Evolutionary conservation across 2,113 vertebrate species (phyloP).

Genomic region (Macaca nemestrina): DNA sequence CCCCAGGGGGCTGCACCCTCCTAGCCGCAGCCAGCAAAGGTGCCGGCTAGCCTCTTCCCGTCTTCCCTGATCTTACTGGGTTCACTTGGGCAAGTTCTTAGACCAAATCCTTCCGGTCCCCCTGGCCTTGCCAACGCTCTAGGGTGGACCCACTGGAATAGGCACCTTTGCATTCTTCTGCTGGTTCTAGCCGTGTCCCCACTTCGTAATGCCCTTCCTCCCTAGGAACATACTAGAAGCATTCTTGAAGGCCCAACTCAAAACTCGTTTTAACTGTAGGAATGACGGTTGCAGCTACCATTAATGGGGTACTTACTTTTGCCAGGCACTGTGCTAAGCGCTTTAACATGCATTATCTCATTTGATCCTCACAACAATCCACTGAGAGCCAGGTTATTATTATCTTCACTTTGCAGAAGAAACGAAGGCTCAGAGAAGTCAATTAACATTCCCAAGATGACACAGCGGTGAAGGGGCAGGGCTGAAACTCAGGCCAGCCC

Average conservation of each 20-base stretch:
- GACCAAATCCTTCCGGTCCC: not conserved
- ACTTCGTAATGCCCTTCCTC: not conserved
- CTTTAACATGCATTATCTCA: not conserved
- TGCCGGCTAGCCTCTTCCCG: not conserved
- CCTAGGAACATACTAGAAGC: not conserved
- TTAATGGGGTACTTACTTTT: not conserved
- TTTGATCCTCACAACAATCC: not conserved
- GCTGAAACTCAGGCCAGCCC: not conserved
- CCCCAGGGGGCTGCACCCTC: not conserved
- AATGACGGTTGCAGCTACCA: not conserved
- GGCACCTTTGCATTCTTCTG: not conserved
- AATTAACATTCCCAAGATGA: not conserved
- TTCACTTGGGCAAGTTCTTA: not conserved
- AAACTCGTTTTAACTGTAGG: not conserved
- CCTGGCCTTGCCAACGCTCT: not conserved
- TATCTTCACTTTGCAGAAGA: not conserved
- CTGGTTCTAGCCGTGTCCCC: not conserved
- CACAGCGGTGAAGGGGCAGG: not conserved
- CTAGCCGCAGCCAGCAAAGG: not conserved
- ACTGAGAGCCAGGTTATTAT: not conserved
- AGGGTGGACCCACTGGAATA: not conserved
- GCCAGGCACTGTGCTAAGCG: not conserved
- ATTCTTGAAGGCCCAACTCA: not conserved
- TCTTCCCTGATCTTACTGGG: not conserved
- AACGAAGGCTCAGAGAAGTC: constrained; percentile 8